phyloP scores from a whole-genome alignment of 2,113 vertebrate species.

The Equus przewalskii region DNA sequence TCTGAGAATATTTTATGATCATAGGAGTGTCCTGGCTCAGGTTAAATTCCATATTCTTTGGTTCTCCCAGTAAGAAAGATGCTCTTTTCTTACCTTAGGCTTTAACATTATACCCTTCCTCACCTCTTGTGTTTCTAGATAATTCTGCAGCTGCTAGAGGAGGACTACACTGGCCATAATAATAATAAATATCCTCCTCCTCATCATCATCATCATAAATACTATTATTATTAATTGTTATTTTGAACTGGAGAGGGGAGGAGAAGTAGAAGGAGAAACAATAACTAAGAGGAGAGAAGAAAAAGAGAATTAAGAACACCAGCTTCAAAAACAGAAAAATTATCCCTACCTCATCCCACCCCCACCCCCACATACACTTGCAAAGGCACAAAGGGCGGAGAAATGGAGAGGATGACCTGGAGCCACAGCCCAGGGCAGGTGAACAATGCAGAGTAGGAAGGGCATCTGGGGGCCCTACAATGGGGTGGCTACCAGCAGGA shows the following conservation, averaged over 20 bases:
- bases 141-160: slow-evolving; percentile 63
- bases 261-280: background rate
- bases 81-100: slow-evolving; percentile 34
- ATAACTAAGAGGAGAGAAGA: background rate
- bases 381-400: background rate
- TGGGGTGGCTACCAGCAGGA: accelerated
- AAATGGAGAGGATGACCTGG: too few relatives aligned
- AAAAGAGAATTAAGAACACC: background rate
- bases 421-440: background rate
- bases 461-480: accelerated
- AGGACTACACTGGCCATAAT: background rate
- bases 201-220: background rate
- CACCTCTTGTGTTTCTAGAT: slow-evolving; percentile 79
- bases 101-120: background rate
- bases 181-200: too few relatives aligned
- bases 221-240: background rate
- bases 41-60: slow-evolving; percentile 41
- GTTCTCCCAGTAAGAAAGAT: slow-evolving; percentile 46
- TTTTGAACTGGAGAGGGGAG: slow-evolving; percentile 42
- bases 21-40: slow-evolving; percentile 23
- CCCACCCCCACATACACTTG: background rate
- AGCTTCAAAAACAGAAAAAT: background rate
- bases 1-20: background rate
- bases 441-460: background rate
- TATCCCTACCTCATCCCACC: background rate